Conservation (phyloP, 2,113 vertebrate species). For the Microcebus ravelobensis region DNA sequence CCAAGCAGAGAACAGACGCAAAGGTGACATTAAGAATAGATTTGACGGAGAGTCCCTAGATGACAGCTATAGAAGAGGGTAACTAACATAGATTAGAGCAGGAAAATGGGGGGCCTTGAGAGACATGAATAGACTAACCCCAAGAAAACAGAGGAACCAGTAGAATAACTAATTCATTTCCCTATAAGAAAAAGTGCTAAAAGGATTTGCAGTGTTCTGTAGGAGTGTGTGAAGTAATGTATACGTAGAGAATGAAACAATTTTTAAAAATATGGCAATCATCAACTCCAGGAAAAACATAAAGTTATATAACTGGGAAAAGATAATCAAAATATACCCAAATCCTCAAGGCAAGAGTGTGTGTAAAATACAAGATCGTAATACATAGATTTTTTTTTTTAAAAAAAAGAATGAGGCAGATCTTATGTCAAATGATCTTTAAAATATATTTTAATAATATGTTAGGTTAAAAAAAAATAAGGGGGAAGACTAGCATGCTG, state of each 20-base stretch:
- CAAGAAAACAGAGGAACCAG: not conserved
- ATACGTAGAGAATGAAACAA: not conserved
- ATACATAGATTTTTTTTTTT: not conserved
- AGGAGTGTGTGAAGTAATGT: not conserved
- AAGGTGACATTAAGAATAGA: not conserved
- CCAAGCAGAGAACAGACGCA: not conserved
- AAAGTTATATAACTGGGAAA: slow-evolving; percentile 6
- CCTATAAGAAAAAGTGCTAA: not conserved
- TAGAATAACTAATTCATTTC: not conserved
- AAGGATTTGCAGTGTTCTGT: slow-evolving; percentile 20
- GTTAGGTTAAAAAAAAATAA: not conserved
- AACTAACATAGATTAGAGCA: not conserved
- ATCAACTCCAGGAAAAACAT: not conserved
- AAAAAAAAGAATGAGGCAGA: not conserved
- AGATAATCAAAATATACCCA: not conserved
- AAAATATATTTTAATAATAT: not conserved
- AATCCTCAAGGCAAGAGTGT: not conserved
- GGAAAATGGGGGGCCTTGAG: not conserved
- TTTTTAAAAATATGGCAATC: not conserved
- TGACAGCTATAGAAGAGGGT: not conserved
- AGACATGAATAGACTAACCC: not conserved
- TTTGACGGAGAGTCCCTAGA: not conserved
- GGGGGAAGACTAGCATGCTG: not conserved
- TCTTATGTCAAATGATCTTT: not conserved
- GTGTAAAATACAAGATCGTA: not conserved